A percentile compares a stretch with the other conserved stretches of the same genome.
phyloP scores from a whole-genome alignment of 2,888 invertebrate species.

The Tiliacea aurago region DNA sequence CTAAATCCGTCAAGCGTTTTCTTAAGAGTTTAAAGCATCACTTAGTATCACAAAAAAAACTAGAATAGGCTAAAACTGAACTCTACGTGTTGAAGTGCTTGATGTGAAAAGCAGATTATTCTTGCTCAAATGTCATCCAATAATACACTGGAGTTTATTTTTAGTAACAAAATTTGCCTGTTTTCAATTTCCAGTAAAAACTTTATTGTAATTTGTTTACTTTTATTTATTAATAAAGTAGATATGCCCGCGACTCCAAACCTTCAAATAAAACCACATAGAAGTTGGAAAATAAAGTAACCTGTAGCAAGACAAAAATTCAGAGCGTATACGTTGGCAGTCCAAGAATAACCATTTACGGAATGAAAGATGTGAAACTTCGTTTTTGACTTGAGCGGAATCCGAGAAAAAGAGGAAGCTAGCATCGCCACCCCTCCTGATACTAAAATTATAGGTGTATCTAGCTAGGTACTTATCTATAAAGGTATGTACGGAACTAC shows the following conservation, averaged over 20 bases:
- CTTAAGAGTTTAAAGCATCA: constrained; percentile 7
- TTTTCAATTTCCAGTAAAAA: too few relatives aligned
- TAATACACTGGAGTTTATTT: not conserved
- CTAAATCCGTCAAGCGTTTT: not conserved
- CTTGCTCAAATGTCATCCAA: constrained; percentile 20
- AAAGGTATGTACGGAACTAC: too few relatives aligned
- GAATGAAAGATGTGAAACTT: not conserved
- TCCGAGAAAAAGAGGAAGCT: not conserved
- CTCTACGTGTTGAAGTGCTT: constrained; percentile 47
- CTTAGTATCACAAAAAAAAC: not conserved
- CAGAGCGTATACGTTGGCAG: not conserved
- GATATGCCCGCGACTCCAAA: not conserved
- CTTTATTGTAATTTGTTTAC: too few relatives aligned
- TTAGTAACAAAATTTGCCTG: not conserved
- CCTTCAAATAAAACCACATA: not conserved
- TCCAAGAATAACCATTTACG: not conserved
- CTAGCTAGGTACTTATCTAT: too few relatives aligned
- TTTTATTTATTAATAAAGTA: not conserved
- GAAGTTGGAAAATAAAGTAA: not conserved
- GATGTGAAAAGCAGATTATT: constrained; percentile 38
- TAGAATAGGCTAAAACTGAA: constrained; percentile 10
- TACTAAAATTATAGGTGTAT: too few relatives aligned
- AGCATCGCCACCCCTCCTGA: too few relatives aligned
- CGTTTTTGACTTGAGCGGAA: not conserved
- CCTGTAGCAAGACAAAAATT: not conserved